These are phyloP conservation scores for Drosophila nannoptera DNA, from an alignment of 1,140 invertebrate species.

Conservation along the genomic window DNA sequence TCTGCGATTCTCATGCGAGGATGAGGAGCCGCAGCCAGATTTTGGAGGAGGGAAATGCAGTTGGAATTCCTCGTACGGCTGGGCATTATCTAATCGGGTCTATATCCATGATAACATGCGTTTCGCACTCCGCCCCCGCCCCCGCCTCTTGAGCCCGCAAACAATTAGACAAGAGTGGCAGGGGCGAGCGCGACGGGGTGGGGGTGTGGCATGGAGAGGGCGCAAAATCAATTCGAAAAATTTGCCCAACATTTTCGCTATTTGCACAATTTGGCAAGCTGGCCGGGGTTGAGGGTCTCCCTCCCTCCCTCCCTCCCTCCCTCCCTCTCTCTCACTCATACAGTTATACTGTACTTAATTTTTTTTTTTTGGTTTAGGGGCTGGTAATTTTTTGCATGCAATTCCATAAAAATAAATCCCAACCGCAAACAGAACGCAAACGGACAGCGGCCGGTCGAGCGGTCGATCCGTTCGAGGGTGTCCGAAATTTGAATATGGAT, in stretches of 20 bases:
- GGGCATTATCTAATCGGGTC: constrained; percentile 33
- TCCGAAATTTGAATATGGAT: constrained; percentile 73
- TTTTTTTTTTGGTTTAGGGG: constrained; percentile 1
- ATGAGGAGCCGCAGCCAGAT: no score
- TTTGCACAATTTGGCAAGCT: constrained; percentile 44
- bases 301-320: background rate
- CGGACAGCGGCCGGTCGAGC: constrained; percentile 51
- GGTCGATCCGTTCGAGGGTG: constrained; percentile 10
- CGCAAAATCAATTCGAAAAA: constrained; percentile 15
- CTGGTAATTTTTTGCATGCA: constrained; percentile 54
- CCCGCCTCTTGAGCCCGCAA: constrained; percentile 8
- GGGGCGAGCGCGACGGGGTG: background rate
- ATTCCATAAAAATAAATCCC: constrained; percentile 73
- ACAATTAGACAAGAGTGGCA: constrained; percentile 1
- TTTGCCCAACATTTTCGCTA: constrained; percentile 27
- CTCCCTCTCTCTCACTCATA: background rate
- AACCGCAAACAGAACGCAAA: constrained; percentile 67
- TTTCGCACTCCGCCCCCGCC: background rate
- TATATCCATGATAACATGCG: constrained; percentile 8
- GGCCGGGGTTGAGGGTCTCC: background rate
- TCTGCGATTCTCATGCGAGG: background rate
- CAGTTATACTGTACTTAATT: background rate
- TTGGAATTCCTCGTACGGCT: background rate
- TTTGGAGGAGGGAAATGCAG: no score
- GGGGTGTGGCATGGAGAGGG: background rate